A percentile compares a stretch with the other conserved stretches of the same genome.
Evolutionary conservation across 2,113 vertebrate genomes (phyloP).

Genomic region (Phyllostomus discolor): DNA sequence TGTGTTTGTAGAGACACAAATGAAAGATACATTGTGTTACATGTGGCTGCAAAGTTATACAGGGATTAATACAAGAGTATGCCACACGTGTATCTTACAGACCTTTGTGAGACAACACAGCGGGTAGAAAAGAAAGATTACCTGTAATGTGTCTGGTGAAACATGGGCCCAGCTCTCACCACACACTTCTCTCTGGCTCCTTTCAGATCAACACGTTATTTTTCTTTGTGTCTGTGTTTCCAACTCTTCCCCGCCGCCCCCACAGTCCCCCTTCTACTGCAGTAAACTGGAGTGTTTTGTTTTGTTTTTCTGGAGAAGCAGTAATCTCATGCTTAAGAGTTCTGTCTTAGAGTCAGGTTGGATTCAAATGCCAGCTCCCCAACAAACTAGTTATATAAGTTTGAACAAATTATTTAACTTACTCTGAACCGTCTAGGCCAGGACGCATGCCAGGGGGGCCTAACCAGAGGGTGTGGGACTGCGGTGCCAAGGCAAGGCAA

Average conservation of each 20-base stretch:
- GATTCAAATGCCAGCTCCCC: background rate
- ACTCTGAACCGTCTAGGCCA: background rate
- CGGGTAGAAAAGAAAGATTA: background rate
- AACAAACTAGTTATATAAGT: background rate
- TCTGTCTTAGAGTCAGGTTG: background rate
- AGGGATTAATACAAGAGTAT: background rate
- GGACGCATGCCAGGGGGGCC: rapidly evolving
- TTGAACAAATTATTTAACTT: background rate
- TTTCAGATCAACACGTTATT: background rate
- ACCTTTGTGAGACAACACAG: background rate
- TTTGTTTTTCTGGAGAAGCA: background rate
- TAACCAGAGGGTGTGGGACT: background rate
- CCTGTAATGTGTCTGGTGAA: background rate
- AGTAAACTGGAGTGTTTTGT: background rate
- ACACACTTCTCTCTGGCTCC: background rate
- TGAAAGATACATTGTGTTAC: background rate
- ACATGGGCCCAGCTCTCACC: background rate
- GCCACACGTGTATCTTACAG: background rate
- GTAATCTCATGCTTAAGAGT: background rate
- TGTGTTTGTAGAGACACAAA: background rate
- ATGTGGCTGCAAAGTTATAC: background rate
- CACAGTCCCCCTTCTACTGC: background rate
- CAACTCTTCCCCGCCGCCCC: background rate
- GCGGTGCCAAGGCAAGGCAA: background rate
- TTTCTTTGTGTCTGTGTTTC: background rate